These are phyloP conservation scores for Emydocephalus ijimae DNA, from an alignment of 2,113 vertebrate species.

Conservation along the genomic window DNA sequence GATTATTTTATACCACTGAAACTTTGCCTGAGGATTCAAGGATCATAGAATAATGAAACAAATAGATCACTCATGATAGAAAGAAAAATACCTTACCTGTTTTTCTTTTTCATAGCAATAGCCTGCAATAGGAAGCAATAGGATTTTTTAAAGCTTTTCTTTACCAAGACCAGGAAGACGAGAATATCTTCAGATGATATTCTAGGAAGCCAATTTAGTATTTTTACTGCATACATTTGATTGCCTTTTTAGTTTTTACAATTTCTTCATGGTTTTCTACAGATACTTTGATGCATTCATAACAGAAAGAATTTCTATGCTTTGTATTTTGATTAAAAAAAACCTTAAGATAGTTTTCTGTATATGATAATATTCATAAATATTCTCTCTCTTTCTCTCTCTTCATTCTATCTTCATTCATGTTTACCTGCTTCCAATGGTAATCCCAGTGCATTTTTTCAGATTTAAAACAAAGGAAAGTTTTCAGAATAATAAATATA, in stretches of 20 bases:
- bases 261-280: not conserved
- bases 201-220: constrained; percentile 48
- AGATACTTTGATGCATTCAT: not conserved
- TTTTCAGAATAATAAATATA: not conserved
- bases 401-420: not conserved
- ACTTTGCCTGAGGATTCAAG: constrained; percentile 68
- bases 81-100: constrained; percentile 65
- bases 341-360: not conserved
- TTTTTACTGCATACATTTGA: constrained; percentile 3
- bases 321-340: not conserved
- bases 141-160: constrained; percentile 35
- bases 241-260: not conserved
- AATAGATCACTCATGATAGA: constrained; percentile 76
- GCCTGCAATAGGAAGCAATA: constrained; percentile 41
- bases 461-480: not conserved
- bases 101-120: constrained; percentile 16
- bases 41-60: constrained; percentile 75
- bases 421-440: not conserved
- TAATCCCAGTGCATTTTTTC: not conserved
- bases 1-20: constrained; percentile 55
- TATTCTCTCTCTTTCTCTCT: not conserved
- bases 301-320: not conserved
- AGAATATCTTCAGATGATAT: constrained; percentile 58
- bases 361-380: not conserved
- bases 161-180: constrained; percentile 63